A percentile compares a stretch with the other conserved stretches of the same genome.
Evolutionary conservation across 2,888 invertebrate species (phyloP).

Genomic region (Limnephilus marmoratus): DNA sequence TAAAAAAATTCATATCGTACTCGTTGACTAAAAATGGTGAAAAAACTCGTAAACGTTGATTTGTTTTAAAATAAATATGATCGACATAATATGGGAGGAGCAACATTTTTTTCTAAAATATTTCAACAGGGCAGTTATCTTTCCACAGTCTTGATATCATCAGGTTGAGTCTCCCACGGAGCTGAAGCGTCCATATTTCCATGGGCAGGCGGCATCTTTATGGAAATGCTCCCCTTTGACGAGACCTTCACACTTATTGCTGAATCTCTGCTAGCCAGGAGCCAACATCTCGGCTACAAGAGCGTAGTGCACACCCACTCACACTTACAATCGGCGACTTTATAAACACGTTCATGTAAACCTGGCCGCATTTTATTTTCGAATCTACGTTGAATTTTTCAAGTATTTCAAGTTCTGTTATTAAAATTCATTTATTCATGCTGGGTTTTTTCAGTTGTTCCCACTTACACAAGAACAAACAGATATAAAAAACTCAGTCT

Average conservation of each 20-base stretch:
- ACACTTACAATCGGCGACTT: neutral
- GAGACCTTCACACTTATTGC: conserved; percentile 36
- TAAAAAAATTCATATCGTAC: no score
- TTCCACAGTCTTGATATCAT: neutral
- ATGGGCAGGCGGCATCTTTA: conserved; percentile 38
- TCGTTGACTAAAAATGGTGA: no score
- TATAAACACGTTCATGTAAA: conserved; percentile 1
- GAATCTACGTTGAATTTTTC: neutral
- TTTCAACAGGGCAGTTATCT: neutral
- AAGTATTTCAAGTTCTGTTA: neutral
- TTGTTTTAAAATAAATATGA: no score
- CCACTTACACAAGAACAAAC: no score
- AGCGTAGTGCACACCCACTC: neutral
- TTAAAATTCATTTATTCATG: no score
- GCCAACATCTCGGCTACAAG: neutral
- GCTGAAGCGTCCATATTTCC: conserved; percentile 4
- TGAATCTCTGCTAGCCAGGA: conserved; percentile 18
- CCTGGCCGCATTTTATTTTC: neutral
- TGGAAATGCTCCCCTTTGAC: conserved; percentile 28
- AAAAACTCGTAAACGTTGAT: no score
- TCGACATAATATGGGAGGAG: no score
- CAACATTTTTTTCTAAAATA: neutral
- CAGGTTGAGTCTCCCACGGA: neutral
- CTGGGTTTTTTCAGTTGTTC: no score
- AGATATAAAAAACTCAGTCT: no score